Conservation (phyloP, 1,140 invertebrate species). For the Macrostomum lignano region DNA sequence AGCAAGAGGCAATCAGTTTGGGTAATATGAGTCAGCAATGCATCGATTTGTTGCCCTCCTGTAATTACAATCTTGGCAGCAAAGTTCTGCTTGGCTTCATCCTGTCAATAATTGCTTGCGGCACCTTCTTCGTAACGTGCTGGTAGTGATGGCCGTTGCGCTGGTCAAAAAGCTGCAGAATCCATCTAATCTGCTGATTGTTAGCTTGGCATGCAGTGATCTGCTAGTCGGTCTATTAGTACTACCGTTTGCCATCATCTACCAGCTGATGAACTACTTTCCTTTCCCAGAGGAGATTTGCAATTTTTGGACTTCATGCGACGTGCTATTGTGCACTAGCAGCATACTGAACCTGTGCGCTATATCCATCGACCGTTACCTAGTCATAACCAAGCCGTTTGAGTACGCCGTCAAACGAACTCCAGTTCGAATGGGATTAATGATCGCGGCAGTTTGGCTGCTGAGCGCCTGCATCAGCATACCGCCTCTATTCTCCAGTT, state of each 20-base stretch:
- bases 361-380: conserved; percentile 4
- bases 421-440: conserved; percentile 39
- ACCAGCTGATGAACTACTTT: conserved; percentile 21
- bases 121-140: conserved; percentile 19
- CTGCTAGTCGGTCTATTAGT: conserved; percentile 40
- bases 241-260: conserved; percentile 36
- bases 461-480: conserved; percentile 67
- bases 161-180: conserved; percentile 29
- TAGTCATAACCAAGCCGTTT: conserved; percentile 4
- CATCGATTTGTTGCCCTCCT: no score
- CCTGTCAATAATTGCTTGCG: no score
- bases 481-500: conserved; percentile 53
- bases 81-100: no score
- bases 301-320: conserved; percentile 28
- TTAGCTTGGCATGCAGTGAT: conserved; percentile 42
- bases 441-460: conserved; percentile 70
- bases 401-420: conserved; percentile 33
- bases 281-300: conserved; percentile 36
- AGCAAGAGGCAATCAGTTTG: no score
- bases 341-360: conserved; percentile 5
- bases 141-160: conserved; percentile 30
- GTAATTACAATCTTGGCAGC: no score
- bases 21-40: no score
- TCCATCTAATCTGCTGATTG: conserved; percentile 40
- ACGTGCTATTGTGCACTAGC: conserved; percentile 7